Evolutionary conservation across 2,888 invertebrate genomes (phyloP), one percentile per base, ranked within the genome.

Genomic region (Dastarcus helophoroides): DNA sequence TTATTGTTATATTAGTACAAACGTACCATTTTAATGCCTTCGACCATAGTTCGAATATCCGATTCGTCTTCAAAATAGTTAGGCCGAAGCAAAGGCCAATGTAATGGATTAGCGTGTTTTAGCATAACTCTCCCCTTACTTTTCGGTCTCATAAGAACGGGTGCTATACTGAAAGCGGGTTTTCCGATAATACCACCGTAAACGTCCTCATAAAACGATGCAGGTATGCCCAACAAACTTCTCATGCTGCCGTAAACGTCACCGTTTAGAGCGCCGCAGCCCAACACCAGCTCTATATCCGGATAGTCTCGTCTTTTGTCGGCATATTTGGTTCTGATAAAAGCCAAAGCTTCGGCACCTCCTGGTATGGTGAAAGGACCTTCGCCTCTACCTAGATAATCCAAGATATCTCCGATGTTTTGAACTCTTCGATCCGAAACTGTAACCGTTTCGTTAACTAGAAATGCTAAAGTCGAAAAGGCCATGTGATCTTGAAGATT

Each of bases 401-500:
- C 67, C n/a, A 73, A 58, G 8, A 77, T 68, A 33, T 75, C 65
- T 1, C 56, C 38, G 0, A 77, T 75, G 43, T 55, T 57, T 39
- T 56, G 55, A 1, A 73, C 44, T 3, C 60, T 56, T 0, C 69
- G 65, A 53, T 80, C 80, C 36, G 75, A 72, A 2, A 82, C 63
- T 8, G 74, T 78, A 27, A 79, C 60, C 3, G 72, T 70, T 37
- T 75, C 70, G 48, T 83, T 81, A 2, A 81, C 72, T 27, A 78
- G 60, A 51, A 85, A 85, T 0, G 75, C 76, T 29, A 84, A 62
- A 2, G 77, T 76, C 2, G 76, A 74, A 41, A 83, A 70, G 1
- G 79, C 77, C 9, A 82, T 67, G 49, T 86, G 86, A 54, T 86
- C 86, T 56, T 84, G 85, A 0, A 86, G 67, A 58, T 88, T 86